Evolutionary conservation across 1,140 invertebrate species (phyloP).

Genomic region (Steinernema khuongi): DNA sequence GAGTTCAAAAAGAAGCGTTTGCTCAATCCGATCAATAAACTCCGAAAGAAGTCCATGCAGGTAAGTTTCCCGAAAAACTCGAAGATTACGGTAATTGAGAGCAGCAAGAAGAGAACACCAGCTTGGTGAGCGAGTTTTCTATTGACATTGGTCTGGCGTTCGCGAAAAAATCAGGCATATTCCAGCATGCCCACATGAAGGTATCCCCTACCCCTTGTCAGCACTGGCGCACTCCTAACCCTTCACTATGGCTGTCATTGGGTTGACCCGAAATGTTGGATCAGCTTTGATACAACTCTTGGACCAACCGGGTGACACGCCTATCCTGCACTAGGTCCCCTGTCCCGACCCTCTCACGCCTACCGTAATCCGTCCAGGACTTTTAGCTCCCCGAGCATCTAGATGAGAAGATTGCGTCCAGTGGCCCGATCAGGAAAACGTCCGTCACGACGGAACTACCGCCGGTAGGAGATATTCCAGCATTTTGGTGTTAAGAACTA

Average conservation of each 20-base stretch:
- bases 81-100: background rate
- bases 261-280: too few species aligned
- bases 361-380: background rate
- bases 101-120: background rate
- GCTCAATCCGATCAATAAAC: background rate
- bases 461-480: background rate
- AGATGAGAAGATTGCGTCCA: background rate
- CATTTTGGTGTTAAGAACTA: background rate
- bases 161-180: background rate
- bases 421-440: background rate
- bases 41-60: conserved; percentile 1
- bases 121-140: background rate
- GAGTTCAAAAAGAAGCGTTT: conserved; percentile 22
- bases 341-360: too few species aligned
- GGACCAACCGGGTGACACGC: too few species aligned
- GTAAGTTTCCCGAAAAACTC: background rate
- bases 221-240: background rate
- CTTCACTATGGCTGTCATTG: background rate
- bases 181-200: conserved; percentile 8
- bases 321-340: too few species aligned
- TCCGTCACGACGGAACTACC: background rate
- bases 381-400: background rate
- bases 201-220: background rate
- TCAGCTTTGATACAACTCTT: too few species aligned
- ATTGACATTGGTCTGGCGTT: background rate